Conservation (phyloP, 2,113 vertebrate genomes). For the Shinisaurus crocodilurus region DNA sequence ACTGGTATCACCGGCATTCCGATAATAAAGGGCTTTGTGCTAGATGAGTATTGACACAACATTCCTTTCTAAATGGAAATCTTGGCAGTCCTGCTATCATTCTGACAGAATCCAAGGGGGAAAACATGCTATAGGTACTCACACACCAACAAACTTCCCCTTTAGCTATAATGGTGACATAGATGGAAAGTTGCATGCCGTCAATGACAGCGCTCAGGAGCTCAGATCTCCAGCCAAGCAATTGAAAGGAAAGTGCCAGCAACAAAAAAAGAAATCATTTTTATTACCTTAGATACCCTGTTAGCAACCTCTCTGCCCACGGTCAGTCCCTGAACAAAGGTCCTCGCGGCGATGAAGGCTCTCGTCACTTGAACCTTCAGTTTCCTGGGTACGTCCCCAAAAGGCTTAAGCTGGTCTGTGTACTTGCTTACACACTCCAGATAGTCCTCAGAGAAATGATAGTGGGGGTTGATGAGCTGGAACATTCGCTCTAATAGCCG, state of each 20-base stretch:
- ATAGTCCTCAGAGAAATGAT: slow-evolving; percentile 93
- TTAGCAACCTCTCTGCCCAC: slow-evolving; percentile 95
- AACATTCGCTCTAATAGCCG: slow-evolving; percentile 95
- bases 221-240: neutral
- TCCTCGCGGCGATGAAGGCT: slow-evolving; percentile 93
- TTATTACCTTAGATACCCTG: slow-evolving; percentile 95
- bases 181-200: neutral
- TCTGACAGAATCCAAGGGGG: slow-evolving; percentile 19
- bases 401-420: slow-evolving; percentile 95
- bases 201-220: neutral
- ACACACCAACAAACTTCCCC: neutral
- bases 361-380: slow-evolving; percentile 94
- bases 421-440: slow-evolving; percentile 97
- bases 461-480: slow-evolving; percentile 95
- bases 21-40: neutral
- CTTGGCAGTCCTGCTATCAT: slow-evolving; percentile 1
- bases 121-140: neutral
- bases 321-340: slow-evolving; percentile 95
- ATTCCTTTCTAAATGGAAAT: slow-evolving; percentile 24
- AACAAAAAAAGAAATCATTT: neutral
- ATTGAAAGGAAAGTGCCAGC: slow-evolving; percentile 12
- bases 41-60: slow-evolving; percentile 29
- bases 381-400: slow-evolving; percentile 95
- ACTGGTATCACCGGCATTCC: no score
- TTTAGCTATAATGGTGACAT: neutral